Percentiles rank a stretch among this genome's conserved stretches.
Conservation (phyloP, 2,797 vertebrate genomes). For the Meriones psammophilus region DNA sequence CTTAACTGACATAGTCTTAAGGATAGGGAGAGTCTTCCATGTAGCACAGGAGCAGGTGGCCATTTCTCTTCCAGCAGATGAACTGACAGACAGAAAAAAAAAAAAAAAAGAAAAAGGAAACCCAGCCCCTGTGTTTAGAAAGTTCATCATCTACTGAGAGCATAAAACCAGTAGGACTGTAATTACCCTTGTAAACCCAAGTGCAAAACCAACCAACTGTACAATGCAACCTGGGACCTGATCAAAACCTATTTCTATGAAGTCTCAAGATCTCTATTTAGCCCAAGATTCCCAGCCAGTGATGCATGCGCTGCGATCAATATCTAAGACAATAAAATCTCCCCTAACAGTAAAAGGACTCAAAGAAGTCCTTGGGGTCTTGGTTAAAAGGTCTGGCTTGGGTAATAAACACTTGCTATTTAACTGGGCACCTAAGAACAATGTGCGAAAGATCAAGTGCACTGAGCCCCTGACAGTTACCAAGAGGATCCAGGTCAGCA, state of each 20-base stretch:
- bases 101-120: conserved; percentile 29
- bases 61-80: neutral
- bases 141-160: conserved; percentile 41
- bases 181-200: conserved; percentile 49
- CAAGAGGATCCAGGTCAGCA: neutral
- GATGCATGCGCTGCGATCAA: conserved; percentile 75
- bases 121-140: conserved; percentile 45
- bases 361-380: conserved; percentile 78
- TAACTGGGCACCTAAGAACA: conserved; percentile 51
- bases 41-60: neutral
- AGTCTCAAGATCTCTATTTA: conserved; percentile 63
- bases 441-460: conserved; percentile 37
- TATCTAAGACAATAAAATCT: conserved; percentile 82
- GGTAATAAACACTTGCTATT: conserved; percentile 68
- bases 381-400: conserved; percentile 73
- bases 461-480: conserved; percentile 14
- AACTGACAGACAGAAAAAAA: conserved; percentile 35
- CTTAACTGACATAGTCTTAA: neutral
- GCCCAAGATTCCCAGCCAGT: conserved; percentile 80
- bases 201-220: conserved; percentile 60
- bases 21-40: neutral
- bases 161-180: conserved; percentile 47
- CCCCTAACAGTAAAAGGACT: conserved; percentile 75
- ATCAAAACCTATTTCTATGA: conserved; percentile 62
- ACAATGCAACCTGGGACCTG: conserved; percentile 33